Conservation (phyloP, 2,888 invertebrate genomes). For the Acleris cristana region DNA sequence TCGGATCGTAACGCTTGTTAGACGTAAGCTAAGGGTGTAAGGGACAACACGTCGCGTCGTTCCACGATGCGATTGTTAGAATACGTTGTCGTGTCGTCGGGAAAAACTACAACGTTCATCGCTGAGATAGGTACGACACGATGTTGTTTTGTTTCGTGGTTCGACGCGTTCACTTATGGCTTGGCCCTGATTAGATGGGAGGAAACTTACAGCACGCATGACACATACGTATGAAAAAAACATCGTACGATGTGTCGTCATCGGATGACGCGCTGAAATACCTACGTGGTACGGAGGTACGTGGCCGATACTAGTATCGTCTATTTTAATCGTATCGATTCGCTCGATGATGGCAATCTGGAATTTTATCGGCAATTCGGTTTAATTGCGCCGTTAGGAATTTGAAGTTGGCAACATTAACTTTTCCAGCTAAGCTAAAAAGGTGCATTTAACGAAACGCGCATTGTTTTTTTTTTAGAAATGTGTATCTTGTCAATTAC, state of each 20-base stretch:
- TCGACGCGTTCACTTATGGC: no score
- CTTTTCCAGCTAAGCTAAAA: no score
- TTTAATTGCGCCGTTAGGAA: slow-evolving; percentile 1
- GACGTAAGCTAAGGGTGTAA: no score
- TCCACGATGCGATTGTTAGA: no score
- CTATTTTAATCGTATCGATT: slow-evolving; percentile 36
- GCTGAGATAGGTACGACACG: no score
- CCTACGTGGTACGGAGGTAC: slow-evolving; percentile 50
- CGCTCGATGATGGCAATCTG: background rate
- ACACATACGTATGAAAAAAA: slow-evolving; percentile 53
- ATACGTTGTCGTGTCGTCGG: no score
- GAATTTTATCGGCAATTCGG: slow-evolving; percentile 6
- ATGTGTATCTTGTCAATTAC: no score
- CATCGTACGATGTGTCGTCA: slow-evolving; percentile 75
- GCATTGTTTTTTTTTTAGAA: background rate
- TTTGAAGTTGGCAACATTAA: no score
- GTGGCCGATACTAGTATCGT: slow-evolving; percentile 20
- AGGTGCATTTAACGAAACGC: background rate
- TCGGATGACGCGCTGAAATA: slow-evolving; percentile 60
- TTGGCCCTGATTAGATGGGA: slow-evolving; percentile 8
- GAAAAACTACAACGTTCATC: no score
- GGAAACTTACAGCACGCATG: slow-evolving; percentile 35
- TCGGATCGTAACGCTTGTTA: no score
- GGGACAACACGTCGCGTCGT: no score
- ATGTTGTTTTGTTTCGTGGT: no score